A percentile compares a stretch with the other conserved stretches of the same genome.
Conservation (phyloP, 92 coral and sea anemone genomes). For the Blastomussa wellsi region DNA sequence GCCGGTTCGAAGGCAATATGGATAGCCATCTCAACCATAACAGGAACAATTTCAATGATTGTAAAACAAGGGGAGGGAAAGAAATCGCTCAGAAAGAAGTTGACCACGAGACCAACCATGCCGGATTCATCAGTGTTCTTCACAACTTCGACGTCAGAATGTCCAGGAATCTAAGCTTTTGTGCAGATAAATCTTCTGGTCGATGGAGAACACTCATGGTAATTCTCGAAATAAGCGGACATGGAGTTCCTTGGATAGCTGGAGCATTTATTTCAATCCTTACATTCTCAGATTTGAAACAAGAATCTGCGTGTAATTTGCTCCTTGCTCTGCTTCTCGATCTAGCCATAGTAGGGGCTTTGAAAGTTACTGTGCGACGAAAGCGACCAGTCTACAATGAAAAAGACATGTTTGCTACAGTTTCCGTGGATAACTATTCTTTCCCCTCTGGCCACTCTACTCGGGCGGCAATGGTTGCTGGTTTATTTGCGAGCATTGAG, state of each 20-base stretch:
- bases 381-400: constrained; percentile 79
- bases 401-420: constrained; percentile 92
- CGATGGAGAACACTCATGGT: constrained; percentile 67
- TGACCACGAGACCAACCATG: background rate
- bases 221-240: constrained; percentile 84
- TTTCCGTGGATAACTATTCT: constrained; percentile 90
- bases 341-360: constrained; percentile 74
- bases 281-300: constrained; percentile 43
- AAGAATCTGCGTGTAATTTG: constrained; percentile 81
- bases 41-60: background rate
- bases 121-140: constrained; percentile 19
- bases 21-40: background rate
- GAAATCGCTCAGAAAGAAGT: background rate
- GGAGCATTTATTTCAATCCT: constrained; percentile 64
- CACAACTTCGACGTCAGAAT: constrained; percentile 58
- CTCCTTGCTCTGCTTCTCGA: constrained; percentile 78
- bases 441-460: constrained; percentile 96
- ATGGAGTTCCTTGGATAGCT: constrained; percentile 94
- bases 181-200: constrained; percentile 61
- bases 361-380: constrained; percentile 72
- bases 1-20: background rate
- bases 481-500: constrained; percentile 55
- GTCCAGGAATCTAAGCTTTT: constrained; percentile 69
- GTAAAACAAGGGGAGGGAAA: background rate
- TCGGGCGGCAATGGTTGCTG: constrained; percentile 92